Percentiles rank a stretch among this genome's conserved stretches.
These are phyloP conservation scores for Tachina grossa DNA, from an alignment of 2,888 invertebrate genomes.

Conservation along the genomic window DNA sequence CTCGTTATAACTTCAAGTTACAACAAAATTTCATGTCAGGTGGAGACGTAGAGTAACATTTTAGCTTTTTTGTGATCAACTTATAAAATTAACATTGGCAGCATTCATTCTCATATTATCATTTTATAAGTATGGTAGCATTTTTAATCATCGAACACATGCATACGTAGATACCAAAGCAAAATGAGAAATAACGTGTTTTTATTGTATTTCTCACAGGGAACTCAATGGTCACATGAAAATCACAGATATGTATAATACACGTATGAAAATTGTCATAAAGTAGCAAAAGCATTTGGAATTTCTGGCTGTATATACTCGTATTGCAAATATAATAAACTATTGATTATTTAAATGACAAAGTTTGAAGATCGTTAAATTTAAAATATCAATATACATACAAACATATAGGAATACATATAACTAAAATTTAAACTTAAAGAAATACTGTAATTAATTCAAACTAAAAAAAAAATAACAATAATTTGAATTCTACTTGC, in stretches of 20 bases:
- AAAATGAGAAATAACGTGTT: too few relatives aligned
- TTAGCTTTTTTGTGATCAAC: too few relatives aligned
- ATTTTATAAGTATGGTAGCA: too few relatives aligned
- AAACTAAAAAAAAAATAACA: conserved; percentile 22
- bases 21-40: too few relatives aligned
- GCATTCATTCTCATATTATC: too few relatives aligned
- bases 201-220: too few relatives aligned
- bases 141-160: too few relatives aligned
- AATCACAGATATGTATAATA: too few relatives aligned
- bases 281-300: neutral
- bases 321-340: neutral
- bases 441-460: conserved; percentile 32
- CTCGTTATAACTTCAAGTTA: too few relatives aligned
- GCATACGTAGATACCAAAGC: too few relatives aligned
- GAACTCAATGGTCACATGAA: neutral
- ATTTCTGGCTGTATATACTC: neutral
- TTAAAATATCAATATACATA: conserved; percentile 12
- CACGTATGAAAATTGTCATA: neutral
- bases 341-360: conserved; percentile 16
- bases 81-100: too few relatives aligned
- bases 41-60: too few relatives aligned
- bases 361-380: conserved; percentile 58
- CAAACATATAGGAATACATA: conserved; percentile 48
- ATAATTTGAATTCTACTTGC: conserved; percentile 60
- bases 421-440: conserved; percentile 58